Conservation (phyloP, 2,113 vertebrate genomes). For the Lutjanus erythropterus region DNA sequence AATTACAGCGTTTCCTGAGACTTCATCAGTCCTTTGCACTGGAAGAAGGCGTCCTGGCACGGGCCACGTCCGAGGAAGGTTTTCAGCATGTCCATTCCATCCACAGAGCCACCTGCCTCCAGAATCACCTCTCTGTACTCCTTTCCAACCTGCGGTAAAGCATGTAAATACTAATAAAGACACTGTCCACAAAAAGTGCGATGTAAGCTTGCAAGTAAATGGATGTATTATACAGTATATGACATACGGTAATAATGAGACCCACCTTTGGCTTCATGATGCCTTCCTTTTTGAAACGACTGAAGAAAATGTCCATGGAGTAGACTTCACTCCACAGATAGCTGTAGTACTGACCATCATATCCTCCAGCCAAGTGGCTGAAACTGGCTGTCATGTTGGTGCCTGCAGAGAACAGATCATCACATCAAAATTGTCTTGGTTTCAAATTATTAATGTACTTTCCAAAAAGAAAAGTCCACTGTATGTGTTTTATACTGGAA, state of each 20-base stretch:
- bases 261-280: constrained; percentile 93
- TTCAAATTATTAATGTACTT: not conserved
- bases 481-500: not conserved
- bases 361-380: constrained; percentile 91
- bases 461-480: not conserved
- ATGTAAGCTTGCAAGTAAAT: not conserved
- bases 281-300: constrained; percentile 92
- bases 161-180: not conserved
- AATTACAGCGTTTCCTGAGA: constrained; percentile 27
- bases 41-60: constrained; percentile 91
- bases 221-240: not conserved
- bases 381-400: constrained; percentile 87
- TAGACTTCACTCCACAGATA: constrained; percentile 98
- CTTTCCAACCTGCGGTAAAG: constrained; percentile 88
- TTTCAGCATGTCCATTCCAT: constrained; percentile 93
- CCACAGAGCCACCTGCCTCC: constrained; percentile 92
- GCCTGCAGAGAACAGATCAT: constrained; percentile 57
- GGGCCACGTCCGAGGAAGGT: constrained; percentile 91
- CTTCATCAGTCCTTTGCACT: constrained; percentile 90
- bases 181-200: not conserved
- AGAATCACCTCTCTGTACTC: constrained; percentile 93
- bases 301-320: constrained; percentile 95
- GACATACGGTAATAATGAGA: not conserved
- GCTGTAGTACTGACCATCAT: constrained; percentile 96
- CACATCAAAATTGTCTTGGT: not conserved